Conservation (phyloP, 2,797 vertebrate species). For the Pangasius djambal region DNA sequence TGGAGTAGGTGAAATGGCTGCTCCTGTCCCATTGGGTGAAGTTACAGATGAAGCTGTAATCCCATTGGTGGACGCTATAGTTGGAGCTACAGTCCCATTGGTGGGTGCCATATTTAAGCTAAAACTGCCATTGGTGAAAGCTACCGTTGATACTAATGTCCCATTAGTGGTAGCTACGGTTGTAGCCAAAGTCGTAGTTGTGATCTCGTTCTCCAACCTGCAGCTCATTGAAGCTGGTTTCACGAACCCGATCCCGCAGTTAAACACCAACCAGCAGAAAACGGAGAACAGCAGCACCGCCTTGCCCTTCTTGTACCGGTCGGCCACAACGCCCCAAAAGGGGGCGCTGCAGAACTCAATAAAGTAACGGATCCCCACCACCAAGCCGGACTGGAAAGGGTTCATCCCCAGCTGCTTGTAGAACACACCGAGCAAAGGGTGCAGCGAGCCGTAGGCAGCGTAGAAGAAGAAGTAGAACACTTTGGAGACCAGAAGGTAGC, state of each 20-base stretch:
- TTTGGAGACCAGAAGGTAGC: conserved; percentile 91
- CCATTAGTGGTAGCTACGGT: background rate
- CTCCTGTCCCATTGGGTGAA: background rate
- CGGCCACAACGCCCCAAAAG: conserved; percentile 96
- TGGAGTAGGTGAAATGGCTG: background rate
- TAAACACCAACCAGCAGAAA: conserved; percentile 94
- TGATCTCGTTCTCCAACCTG: conserved; percentile 66
- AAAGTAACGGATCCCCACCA: conserved; percentile 96
- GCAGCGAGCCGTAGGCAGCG: conserved; percentile 94
- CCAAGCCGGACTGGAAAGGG: conserved; percentile 88
- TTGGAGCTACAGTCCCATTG: conserved; percentile 48
- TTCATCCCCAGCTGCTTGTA: conserved; percentile 97
- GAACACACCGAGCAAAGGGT: conserved; percentile 91
- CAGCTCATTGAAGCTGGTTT: conserved; percentile 87
- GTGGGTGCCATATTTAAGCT: background rate
- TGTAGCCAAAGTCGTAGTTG: background rate
- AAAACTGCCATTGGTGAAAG: background rate
- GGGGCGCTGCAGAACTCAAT: conserved; percentile 99
- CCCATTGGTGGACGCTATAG: background rate
- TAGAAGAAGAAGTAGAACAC: conserved; percentile 99
- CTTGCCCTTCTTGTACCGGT: conserved; percentile 94
- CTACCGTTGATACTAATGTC: background rate
- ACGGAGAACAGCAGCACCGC: conserved; percentile 91
- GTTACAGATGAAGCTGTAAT: background rate
- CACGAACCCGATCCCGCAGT: conserved; percentile 92